phyloP scores from a whole-genome alignment of 2,113 vertebrate genomes.

The Tachysurus vachellii region DNA sequence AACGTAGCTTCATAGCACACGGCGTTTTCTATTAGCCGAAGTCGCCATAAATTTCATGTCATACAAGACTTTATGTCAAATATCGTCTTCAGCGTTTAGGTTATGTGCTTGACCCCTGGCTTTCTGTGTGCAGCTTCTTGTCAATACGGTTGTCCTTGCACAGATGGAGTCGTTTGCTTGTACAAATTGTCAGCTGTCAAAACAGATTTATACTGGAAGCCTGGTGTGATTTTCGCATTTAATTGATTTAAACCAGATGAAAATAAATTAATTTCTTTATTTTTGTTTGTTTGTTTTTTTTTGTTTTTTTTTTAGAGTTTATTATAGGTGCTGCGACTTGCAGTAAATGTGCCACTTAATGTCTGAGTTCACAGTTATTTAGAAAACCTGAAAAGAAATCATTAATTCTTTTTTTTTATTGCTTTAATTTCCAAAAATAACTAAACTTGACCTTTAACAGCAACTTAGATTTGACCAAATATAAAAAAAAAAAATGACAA shows the following conservation, averaged over 20 bases:
- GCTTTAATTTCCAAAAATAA: too few species aligned
- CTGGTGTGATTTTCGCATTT: background rate
- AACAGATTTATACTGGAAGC: slow-evolving; percentile 42
- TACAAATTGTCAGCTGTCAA: slow-evolving; percentile 53
- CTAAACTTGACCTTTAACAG: background rate
- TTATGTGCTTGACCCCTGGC: slow-evolving; percentile 33
- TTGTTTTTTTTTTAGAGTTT: background rate
- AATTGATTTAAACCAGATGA: slow-evolving; percentile 43
- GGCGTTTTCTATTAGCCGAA: background rate
- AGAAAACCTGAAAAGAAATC: background rate
- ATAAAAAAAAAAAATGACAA: too few species aligned
- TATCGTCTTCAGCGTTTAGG: slow-evolving; percentile 32
- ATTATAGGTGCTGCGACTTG: slow-evolving; percentile 16
- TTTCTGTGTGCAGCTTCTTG: slow-evolving; percentile 33
- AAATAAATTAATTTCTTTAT: slow-evolving; percentile 21
- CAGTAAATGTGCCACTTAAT: background rate
- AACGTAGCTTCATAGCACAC: background rate
- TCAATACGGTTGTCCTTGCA: slow-evolving; percentile 46
- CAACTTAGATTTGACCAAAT: background rate
- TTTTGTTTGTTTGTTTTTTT: too few species aligned
- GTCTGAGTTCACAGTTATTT: background rate
- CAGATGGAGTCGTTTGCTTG: slow-evolving; percentile 44
- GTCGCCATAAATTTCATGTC: background rate
- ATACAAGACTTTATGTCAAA: slow-evolving; percentile 39
- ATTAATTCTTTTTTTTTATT: background rate